These are phyloP conservation scores for Drosophila kepulauana DNA, from an alignment of 1,140 invertebrate species.

Conservation along the genomic window DNA sequence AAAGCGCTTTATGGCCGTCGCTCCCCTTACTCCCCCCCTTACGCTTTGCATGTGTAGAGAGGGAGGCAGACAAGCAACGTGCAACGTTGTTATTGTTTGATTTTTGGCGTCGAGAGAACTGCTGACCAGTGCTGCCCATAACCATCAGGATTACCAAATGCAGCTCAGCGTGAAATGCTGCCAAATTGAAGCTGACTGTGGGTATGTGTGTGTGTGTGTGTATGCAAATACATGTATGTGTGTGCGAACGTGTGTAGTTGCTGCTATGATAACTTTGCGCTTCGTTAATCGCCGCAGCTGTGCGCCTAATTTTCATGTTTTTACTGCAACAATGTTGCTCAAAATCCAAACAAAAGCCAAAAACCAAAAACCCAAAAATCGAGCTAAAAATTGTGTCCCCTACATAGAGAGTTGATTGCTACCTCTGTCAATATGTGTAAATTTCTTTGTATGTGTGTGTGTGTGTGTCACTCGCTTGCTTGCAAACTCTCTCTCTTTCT, in stretches of 20 bases:
- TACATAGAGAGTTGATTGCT: constrained; percentile 20
- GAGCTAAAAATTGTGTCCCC: constrained; percentile 32
- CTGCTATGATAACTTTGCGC: constrained; percentile 81
- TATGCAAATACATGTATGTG: not conserved
- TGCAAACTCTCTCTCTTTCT: not conserved
- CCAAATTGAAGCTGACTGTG: not conserved
- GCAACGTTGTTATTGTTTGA: constrained; percentile 50
- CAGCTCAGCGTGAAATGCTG: constrained; percentile 27
- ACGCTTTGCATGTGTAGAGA: constrained; percentile 6
- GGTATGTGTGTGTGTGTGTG: not conserved
- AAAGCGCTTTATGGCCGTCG: constrained; percentile 75
- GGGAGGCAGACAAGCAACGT: constrained; percentile 11
- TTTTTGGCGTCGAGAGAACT: constrained; percentile 47
- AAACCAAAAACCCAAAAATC: constrained; percentile 40
- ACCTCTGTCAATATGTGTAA: constrained; percentile 13
- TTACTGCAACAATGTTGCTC: constrained; percentile 26
- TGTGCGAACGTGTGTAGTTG: constrained; percentile 25
- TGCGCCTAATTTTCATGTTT: constrained; percentile 57
- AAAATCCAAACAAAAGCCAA: constrained; percentile 45
- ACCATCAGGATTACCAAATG: constrained; percentile 39
- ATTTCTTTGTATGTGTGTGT: constrained; percentile 1
- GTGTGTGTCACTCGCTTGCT: constrained; percentile 5
- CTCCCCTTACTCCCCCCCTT: not conserved
- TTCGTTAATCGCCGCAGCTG: constrained; percentile 80
- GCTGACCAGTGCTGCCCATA: constrained; percentile 35